Evolutionary conservation across 2,797 vertebrate species (phyloP).

Genomic region (Etheostoma perlongum): DNA sequence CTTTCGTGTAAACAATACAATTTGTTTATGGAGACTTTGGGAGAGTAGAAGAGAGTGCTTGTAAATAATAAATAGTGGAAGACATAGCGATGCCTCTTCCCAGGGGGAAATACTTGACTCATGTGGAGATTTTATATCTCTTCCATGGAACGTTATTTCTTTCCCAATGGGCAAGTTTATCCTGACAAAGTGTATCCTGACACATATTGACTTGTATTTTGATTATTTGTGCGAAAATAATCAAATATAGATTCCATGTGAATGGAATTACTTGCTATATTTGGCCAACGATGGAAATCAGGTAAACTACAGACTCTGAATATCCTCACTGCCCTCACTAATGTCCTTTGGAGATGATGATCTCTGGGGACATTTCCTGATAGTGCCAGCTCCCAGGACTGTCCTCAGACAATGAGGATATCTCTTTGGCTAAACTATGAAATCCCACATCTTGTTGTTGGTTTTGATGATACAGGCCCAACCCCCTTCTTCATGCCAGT

Average conservation of each 20-base stretch:
- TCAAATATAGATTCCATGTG: too few species aligned
- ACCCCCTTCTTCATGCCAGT: not conserved
- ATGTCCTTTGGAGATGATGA: too few species aligned
- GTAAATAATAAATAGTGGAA: not conserved
- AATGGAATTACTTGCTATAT: not conserved
- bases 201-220: not conserved
- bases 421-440: not conserved
- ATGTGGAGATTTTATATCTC: not conserved
- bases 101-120: not conserved
- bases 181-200: not conserved
- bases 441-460: not conserved
- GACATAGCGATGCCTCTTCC: not conserved
- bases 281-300: not conserved
- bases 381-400: too few species aligned
- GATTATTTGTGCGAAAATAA: not conserved
- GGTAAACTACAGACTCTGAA: not conserved
- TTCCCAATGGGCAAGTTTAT: not conserved
- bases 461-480: conserved; percentile 1
- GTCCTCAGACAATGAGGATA: not conserved
- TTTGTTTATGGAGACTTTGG: not conserved
- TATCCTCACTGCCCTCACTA: not conserved
- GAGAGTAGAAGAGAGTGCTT: not conserved
- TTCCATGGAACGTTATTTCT: not conserved
- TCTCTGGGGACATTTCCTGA: not conserved
- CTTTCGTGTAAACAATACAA: not conserved